Base-by-base conservation (phyloP, 2,888 invertebrate species). In the Mayetiola destructor region DNA sequence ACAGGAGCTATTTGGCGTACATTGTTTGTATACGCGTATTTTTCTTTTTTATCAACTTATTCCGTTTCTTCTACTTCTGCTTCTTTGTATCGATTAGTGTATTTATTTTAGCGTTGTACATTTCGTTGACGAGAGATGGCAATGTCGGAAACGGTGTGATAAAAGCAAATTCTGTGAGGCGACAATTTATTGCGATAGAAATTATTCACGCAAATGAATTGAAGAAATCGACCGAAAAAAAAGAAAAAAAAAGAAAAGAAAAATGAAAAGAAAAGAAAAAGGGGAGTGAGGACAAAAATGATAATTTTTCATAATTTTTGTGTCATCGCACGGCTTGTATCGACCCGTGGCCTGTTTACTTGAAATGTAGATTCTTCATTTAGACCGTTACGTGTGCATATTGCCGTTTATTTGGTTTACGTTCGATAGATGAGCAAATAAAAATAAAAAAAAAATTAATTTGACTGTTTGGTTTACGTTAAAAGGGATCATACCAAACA, bases 31-130 rank as follows among this genome's bases (percentile, higher is more conserved):
- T 18, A 39, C 23, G 23, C 14, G 23, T n/a, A 12, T 36, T 36
- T 36, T 16, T 12, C 6, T 42, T 42, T 42, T 12, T 48, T 48
- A n/a, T n/a, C n/a, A n/a, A n/a, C n/a, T n/a, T n/a, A n/a, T n/a
- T n/a, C n/a, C n/a, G n/a, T 40, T 21, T 3, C 21, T 3, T 4
- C 39, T 39, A n/a, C n/a, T n/a, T 39, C 40, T 40, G 21, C 12
- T 27, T 8, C 3, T n/a, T 48, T 16, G n/a, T 48, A 27, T 48
- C 48, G 48, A 48, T 48, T 48, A 48, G 48, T 48, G 27, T 48
- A 16, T 48, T 48, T 48, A 48, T 48, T 48, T 48, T 48, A 48
- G 48, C 48, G 48, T 27, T 16, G 48, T 48, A 48, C 48, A 16
- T 48, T 48, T 48, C 29, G 48, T 27, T 48, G n/a, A n/a, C n/a